Percentiles rank a stretch among this genome's conserved stretches.
Evolutionary conservation across 1,140 invertebrate genomes (phyloP).

Genomic region (Lucilia cuprina): DNA sequence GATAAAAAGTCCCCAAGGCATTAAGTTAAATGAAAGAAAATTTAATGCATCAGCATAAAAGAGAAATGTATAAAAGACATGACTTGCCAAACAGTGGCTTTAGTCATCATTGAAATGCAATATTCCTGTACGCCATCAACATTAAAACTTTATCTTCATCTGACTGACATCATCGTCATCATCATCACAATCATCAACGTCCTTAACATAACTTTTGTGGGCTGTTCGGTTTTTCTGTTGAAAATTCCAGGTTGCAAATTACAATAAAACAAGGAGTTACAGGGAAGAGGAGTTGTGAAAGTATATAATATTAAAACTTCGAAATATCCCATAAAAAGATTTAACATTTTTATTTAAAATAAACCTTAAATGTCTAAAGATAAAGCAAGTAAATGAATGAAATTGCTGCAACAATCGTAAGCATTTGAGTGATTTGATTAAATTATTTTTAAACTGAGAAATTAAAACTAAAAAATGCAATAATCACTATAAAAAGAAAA

Average conservation of each 20-base stretch:
- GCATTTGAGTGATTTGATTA: background rate
- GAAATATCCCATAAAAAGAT: background rate
- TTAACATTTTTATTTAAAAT: background rate
- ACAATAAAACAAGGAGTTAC: background rate
- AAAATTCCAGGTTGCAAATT: background rate
- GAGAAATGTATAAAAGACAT: background rate
- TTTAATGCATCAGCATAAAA: slow-evolving; percentile 14
- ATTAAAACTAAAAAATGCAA: background rate
- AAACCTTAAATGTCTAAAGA: background rate
- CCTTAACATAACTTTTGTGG: background rate
- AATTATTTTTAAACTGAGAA: background rate
- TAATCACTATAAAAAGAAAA: no score
- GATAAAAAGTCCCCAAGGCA: slow-evolving; percentile 7
- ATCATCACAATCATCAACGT: background rate
- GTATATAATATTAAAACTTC: background rate
- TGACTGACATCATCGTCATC: background rate
- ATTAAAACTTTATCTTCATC: background rate
- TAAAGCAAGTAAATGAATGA: background rate
- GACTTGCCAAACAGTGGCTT: slow-evolving; percentile 13
- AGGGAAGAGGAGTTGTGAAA: no score
- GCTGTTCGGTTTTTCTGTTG: background rate
- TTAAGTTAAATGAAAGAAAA: slow-evolving; percentile 13
- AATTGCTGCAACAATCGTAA: background rate
- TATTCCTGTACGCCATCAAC: background rate
- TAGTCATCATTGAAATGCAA: slow-evolving; percentile 7